Evolutionary conservation across 1,140 invertebrate species (phyloP), one percentile per base, ranked within the genome.

Genomic region (Globodera rostochiensis): DNA sequence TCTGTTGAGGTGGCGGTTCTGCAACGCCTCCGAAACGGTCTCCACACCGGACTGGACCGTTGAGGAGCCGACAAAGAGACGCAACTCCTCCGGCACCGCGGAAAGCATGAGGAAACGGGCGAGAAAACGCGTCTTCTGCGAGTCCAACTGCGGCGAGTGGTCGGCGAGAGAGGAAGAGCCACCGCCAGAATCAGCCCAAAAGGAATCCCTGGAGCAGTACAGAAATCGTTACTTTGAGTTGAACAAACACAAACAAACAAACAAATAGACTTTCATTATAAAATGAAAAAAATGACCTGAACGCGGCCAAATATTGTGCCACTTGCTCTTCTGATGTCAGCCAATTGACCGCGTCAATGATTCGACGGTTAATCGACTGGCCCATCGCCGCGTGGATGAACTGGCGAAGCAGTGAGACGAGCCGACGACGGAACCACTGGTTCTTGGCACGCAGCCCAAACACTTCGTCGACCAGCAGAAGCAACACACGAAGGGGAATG

Each of bases 11-110:
- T 93, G 92, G 85, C 93, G 93, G 82, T 94, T 93, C 92, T 97
- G 95, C 86, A 96, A 91, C 83, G 96, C 91, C 87, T 95, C 94
- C 88, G 96, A 97, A 5, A 96, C 93, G 53, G 93, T 93, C n/a
- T 95, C 90, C 1, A 97, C 91, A n/a, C 96, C 96, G 79, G 93
- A 92, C 49, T 94, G 91, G 8, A 95, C 95, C 7, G 95, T 95
- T 86, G 96, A 95, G 83, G 94, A 94, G 1, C 96, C 96, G 82
- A 97, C 94, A 84, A 97, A 94, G 90, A 95, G 94, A 87, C 95
- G 94, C 74, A 98, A 90, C 90, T 98, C 95, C 91, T 97, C 95
- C 92, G 92, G 87, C 89, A 93, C 84, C 8, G 87, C 84, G 49
- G 87, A 82, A n/a, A 90, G 77, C 88, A 89, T 88, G 15, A 86